Conservation (phyloP, 2,888 invertebrate species). For the Hirtodrosophila alboralis region DNA sequence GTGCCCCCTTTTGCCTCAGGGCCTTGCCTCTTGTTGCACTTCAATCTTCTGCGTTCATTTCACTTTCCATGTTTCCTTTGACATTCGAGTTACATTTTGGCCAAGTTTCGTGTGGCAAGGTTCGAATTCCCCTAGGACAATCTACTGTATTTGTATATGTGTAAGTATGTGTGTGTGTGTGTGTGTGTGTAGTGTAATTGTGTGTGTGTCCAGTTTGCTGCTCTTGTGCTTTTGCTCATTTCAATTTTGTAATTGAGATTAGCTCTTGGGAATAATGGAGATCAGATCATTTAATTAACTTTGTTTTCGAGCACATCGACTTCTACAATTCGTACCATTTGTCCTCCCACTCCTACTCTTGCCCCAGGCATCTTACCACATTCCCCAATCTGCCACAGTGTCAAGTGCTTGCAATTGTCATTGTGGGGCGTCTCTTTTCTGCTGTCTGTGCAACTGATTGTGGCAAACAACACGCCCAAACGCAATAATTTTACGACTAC, state of each 20-base stretch:
- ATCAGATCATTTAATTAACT: constrained; percentile 83
- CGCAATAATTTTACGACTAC: constrained; percentile 65
- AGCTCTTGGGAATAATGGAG: constrained; percentile 81
- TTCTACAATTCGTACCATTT: constrained; percentile 27
- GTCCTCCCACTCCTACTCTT: not conserved
- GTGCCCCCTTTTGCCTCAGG: constrained; percentile 10
- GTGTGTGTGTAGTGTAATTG: constrained; percentile 4
- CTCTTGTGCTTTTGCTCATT: constrained; percentile 69
- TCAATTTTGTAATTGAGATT: constrained; percentile 83
- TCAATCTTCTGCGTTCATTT: constrained; percentile 63
- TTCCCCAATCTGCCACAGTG: constrained; percentile 42
- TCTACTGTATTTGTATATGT: constrained; percentile 6
- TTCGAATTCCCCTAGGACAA: constrained; percentile 21
- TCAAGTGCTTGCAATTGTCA: constrained; percentile 54
- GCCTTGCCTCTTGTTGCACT: constrained; percentile 49
- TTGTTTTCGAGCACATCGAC: constrained; percentile 75
- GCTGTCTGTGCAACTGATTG: constrained; percentile 62
- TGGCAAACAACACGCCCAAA: constrained; percentile 60
- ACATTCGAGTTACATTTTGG: constrained; percentile 74
- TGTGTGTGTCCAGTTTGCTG: constrained; percentile 19
- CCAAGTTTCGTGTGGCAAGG: constrained; percentile 49
- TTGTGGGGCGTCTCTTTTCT: constrained; percentile 32
- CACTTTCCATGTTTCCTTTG: constrained; percentile 77
- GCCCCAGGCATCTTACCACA: no score
- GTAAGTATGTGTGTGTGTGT: no score